Evolutionary conservation across 2,113 vertebrate genomes (phyloP).

Genomic region (Mesitornis unicolor): DNA sequence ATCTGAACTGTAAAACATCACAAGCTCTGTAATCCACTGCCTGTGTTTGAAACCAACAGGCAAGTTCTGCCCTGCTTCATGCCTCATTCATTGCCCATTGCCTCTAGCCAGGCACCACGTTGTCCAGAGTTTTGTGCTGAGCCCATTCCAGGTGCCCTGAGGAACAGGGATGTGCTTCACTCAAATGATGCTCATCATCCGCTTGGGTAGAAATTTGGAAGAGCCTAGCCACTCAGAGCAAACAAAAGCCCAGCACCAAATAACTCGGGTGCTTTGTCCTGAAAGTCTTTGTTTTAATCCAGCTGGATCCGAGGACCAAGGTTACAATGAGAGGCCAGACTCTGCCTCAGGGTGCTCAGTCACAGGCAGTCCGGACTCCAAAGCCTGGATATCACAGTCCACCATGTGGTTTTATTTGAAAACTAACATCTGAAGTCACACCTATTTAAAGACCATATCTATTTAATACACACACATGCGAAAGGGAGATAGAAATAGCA

Average conservation of each 20-base stretch:
- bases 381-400: background rate
- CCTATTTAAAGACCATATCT: background rate
- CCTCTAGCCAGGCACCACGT: background rate
- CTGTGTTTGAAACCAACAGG: background rate
- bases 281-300: background rate
- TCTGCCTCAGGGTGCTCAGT: background rate
- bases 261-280: background rate
- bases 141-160: background rate
- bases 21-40: background rate
- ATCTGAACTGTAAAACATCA: background rate
- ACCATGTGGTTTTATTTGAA: background rate
- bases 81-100: rapidly evolving
- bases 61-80: background rate
- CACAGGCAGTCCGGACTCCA: background rate
- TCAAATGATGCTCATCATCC: background rate
- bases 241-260: background rate
- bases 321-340: background rate
- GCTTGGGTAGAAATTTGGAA: background rate
- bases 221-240: background rate
- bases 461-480: background rate
- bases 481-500: background rate
- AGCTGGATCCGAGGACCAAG: background rate
- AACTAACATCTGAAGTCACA: background rate
- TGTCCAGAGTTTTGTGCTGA: background rate
- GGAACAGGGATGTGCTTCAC: background rate